Conservation (phyloP, 2,113 vertebrate genomes). For the Formicarius rufipectus region DNA sequence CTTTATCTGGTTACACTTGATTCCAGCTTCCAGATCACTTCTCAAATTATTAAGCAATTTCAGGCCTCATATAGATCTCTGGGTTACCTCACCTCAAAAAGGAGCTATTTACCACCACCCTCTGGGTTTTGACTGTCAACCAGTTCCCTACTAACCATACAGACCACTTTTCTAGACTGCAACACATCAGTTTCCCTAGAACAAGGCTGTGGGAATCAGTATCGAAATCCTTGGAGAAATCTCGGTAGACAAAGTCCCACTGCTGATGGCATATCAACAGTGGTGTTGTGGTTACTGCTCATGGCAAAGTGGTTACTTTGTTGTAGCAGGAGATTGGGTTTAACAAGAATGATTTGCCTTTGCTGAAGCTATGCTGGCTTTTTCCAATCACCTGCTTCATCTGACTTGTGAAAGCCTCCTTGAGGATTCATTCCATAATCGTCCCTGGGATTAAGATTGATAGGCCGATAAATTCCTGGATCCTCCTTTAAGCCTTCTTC, state of each 20-base stretch:
- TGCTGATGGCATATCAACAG: not conserved
- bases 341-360: not conserved
- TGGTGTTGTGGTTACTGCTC: too few species aligned
- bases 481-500: not conserved
- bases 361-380: not conserved
- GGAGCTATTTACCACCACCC: not conserved
- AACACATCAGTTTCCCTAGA: not conserved
- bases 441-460: not conserved
- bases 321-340: accelerated
- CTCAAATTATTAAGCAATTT: not conserved
- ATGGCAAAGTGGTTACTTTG: not conserved
- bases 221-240: not conserved
- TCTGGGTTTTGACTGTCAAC: not conserved
- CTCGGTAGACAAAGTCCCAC: too few species aligned
- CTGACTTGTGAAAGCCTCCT: not conserved
- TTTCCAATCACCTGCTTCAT: not conserved
- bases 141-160: not conserved
- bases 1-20: not conserved
- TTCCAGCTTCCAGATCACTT: too few species aligned
- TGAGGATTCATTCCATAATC: not conserved
- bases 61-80: not conserved
- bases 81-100: not conserved
- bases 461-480: not conserved
- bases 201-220: not conserved
- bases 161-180: not conserved